These are phyloP conservation scores for Pseudopipra pipra DNA, from an alignment of 2,113 vertebrate genomes.

Conservation along the genomic window DNA sequence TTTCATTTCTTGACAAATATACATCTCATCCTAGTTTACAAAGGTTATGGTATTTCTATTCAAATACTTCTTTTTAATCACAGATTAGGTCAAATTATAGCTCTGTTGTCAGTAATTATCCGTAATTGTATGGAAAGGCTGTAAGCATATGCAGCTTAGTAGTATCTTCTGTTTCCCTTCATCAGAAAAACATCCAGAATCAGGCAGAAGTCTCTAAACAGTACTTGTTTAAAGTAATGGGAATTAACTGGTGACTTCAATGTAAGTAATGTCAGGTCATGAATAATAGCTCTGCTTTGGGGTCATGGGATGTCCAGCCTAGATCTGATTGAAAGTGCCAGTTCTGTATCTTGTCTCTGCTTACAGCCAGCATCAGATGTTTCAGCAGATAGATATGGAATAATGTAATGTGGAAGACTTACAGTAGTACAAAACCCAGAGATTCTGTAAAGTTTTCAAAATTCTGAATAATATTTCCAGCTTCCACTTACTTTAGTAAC, in stretches of 20 bases:
- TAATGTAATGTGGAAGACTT: not conserved
- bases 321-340: not conserved
- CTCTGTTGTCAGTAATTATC: not conserved
- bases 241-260: not conserved
- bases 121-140: not conserved
- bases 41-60: not conserved
- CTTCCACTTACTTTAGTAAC: not conserved
- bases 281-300: not conserved
- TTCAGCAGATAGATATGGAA: not conserved
- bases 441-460: not conserved
- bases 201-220: not conserved
- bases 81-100: not conserved
- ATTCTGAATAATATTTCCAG: not conserved
- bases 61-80: not conserved
- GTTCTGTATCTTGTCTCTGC: not conserved
- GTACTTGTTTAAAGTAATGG: not conserved
- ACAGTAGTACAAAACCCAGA: not conserved
- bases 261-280: not conserved
- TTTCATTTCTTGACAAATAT: not conserved
- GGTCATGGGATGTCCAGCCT: not conserved
- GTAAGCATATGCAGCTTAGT: not conserved
- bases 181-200: not conserved
- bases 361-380: not conserved
- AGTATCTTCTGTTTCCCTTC: not conserved
- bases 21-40: not conserved